These are phyloP conservation scores for Diabrotica balteata DNA, from an alignment of 2,888 invertebrate species.

Conservation along the genomic window DNA sequence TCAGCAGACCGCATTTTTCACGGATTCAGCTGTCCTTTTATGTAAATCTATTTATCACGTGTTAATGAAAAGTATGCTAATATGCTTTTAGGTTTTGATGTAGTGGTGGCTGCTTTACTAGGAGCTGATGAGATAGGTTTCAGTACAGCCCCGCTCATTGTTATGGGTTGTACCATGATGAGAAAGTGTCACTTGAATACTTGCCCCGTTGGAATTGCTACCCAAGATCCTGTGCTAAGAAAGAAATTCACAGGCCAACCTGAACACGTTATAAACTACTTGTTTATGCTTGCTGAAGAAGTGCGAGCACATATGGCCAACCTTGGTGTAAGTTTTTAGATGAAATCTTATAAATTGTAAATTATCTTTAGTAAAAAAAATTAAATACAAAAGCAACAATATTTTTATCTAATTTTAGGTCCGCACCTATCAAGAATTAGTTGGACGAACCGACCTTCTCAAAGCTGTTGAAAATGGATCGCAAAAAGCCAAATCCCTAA, in stretches of 20 bases:
- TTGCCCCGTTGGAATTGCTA: conserved; percentile 98
- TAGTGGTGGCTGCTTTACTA: conserved; percentile 91
- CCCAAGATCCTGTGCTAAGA: conserved; percentile 94
- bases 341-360: no score
- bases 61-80: no score
- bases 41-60: no score
- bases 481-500: conserved; percentile 83
- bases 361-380: background rate
- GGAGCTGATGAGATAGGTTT: conserved; percentile 99
- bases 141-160: conserved; percentile 97
- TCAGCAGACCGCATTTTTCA: no score
- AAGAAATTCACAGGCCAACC: conserved; percentile 98
- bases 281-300: conserved; percentile 98
- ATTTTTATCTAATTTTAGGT: conserved; percentile 42
- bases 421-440: conserved; percentile 70
- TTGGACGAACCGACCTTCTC: conserved; percentile 90
- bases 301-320: conserved; percentile 90
- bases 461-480: conserved; percentile 75
- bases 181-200: conserved; percentile 99
- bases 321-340: conserved; percentile 76
- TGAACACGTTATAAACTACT: conserved; percentile 95
- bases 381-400: background rate
- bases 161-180: conserved; percentile 99
- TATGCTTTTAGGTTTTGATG: conserved; percentile 78
- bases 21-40: no score